These are phyloP conservation scores for Hirtodrosophila cameraria DNA, from an alignment of 2,888 invertebrate genomes.

Conservation along the genomic window DNA sequence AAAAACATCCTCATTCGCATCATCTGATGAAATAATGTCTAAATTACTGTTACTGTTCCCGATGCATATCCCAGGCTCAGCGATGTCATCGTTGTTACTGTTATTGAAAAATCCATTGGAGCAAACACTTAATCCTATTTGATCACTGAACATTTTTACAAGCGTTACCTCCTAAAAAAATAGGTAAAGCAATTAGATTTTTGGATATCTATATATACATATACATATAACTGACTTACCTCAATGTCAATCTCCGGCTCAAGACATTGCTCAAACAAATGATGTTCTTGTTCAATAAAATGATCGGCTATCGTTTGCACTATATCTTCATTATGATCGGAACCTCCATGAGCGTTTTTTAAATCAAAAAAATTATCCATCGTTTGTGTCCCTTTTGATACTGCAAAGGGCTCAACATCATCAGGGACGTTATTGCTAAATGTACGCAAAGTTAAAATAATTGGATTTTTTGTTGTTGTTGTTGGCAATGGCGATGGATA, in stretches of 20 bases:
- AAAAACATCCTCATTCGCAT: conserved; percentile 86
- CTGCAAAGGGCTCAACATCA: not conserved
- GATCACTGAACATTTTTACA: conserved; percentile 86
- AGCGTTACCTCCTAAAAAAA: conserved; percentile 87
- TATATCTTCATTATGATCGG: conserved; percentile 29
- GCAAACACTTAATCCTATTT: conserved; percentile 88
- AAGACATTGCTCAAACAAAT: conserved; percentile 86
- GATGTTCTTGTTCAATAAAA: conserved; percentile 82
- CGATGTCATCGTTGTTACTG: conserved; percentile 32
- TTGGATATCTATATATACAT: no score
- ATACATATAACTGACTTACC: conserved; percentile 78
- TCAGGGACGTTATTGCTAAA: not conserved
- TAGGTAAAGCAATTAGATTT: not conserved
- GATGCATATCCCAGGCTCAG: conserved; percentile 36
- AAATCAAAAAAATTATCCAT: conserved; percentile 75
- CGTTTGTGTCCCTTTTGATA: conserved; percentile 85
- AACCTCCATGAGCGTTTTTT: conserved; percentile 17
- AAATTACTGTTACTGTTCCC: conserved; percentile 31
- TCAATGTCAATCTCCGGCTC: conserved; percentile 86
- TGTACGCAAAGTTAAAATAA: conserved; percentile 52
- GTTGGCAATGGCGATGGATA: conserved; percentile 1
- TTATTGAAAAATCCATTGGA: conserved; percentile 82
- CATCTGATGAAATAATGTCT: conserved; percentile 85
- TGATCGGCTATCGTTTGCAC: conserved; percentile 69
- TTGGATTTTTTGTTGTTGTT: conserved; percentile 32